These are phyloP conservation scores for Dasypolia templi DNA, from an alignment of 2,888 invertebrate species.

Conservation along the genomic window DNA sequence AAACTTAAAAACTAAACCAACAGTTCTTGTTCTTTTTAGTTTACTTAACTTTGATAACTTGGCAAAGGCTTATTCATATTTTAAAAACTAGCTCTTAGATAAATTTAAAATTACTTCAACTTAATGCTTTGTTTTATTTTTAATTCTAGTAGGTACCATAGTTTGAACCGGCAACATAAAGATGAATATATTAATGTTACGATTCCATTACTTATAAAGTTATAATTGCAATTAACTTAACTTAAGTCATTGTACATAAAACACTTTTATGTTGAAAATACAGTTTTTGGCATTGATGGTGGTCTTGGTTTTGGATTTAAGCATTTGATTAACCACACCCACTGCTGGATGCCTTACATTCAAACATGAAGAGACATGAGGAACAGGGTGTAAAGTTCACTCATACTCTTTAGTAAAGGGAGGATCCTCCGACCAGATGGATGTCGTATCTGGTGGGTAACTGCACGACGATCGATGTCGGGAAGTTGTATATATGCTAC, in stretches of 20 bases:
- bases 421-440: no score
- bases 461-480: no score
- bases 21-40: not conserved
- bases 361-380: no score
- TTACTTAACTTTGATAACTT: not conserved
- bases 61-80: not conserved
- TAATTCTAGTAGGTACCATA: conserved; percentile 43
- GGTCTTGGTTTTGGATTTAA: not conserved
- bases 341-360: no score
- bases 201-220: conserved; percentile 17
- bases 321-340: no score
- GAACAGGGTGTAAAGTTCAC: no score
- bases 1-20: not conserved
- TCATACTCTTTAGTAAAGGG: no score
- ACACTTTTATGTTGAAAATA: conserved; percentile 1
- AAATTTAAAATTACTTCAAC: not conserved
- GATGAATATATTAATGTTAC: conserved; percentile 51
- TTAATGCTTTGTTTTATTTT: conserved; percentile 26
- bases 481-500: no score
- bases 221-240: conserved; percentile 16
- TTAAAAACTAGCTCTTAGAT: not conserved
- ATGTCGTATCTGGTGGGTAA: no score
- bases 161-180: conserved; percentile 44
- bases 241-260: not conserved
- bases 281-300: not conserved